Percentiles rank a stretch among this genome's conserved stretches.
Conservation (phyloP, 2,888 invertebrate species). For the Melanotus villosus region DNA sequence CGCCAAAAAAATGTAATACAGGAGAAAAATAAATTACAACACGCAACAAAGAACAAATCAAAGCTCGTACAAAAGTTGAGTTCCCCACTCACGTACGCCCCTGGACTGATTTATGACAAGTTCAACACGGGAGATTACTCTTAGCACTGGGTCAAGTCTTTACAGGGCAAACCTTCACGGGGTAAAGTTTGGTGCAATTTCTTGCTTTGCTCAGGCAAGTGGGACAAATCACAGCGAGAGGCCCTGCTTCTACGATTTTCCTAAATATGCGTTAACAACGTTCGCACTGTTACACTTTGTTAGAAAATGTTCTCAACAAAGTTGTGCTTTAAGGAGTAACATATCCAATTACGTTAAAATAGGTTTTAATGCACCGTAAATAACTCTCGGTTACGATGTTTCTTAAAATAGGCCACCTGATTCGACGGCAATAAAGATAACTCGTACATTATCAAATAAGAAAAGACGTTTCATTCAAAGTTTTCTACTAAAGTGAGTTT, state of each 20-base stretch:
- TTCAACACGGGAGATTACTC: conserved; percentile 56
- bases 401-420: too few species aligned
- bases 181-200: conserved; percentile 49
- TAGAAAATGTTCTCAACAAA: too few species aligned
- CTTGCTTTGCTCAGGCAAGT: conserved; percentile 52
- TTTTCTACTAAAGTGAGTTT: too few species aligned
- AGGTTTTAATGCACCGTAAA: too few species aligned
- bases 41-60: conserved; percentile 54
- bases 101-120: conserved; percentile 52
- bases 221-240: conserved; percentile 53
- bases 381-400: too few species aligned
- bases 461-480: too few species aligned
- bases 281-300: too few species aligned
- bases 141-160: conserved; percentile 56
- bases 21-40: conserved; percentile 54
- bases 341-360: too few species aligned
- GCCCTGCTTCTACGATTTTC: background rate
- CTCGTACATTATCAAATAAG: too few species aligned
- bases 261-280: background rate
- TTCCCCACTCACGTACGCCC: conserved; percentile 52
- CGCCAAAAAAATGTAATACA: conserved; percentile 26
- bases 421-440: too few species aligned
- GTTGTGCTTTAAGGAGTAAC: too few species aligned
- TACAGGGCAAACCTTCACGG: conserved; percentile 42
- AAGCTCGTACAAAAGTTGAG: conserved; percentile 40